Conservation (phyloP, 2,113 vertebrate genomes). For the Motacilla alba region DNA sequence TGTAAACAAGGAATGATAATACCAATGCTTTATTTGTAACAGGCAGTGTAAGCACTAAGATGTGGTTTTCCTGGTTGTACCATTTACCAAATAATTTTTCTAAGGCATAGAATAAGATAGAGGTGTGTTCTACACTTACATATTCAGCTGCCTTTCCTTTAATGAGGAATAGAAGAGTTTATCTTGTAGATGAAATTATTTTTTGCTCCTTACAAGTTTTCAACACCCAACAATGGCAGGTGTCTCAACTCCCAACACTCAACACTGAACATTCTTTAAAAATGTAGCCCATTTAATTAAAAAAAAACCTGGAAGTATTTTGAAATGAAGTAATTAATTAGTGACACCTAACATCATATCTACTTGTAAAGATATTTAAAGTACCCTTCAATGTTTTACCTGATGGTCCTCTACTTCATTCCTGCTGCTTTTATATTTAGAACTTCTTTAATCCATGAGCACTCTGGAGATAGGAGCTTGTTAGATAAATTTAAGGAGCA, state of each 20-base stretch:
- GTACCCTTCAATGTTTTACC: not conserved
- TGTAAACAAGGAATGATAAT: not conserved
- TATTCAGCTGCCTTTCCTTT: not conserved
- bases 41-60: not conserved
- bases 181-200: not conserved
- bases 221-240: not conserved
- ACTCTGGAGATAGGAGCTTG: not conserved
- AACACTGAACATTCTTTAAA: not conserved
- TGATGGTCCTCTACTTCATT: not conserved
- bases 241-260: not conserved
- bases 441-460: not conserved
- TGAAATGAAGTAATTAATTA: not conserved
- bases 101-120: not conserved
- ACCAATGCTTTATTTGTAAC: not conserved
- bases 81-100: not conserved
- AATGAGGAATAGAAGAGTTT: not conserved
- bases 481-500: not conserved
- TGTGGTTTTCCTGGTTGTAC: not conserved
- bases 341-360: rapidly evolving
- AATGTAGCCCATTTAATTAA: not conserved
- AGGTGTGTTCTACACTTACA: not conserved
- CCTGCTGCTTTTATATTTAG: not conserved
- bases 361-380: not conserved
- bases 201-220: not conserved
- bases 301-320: not conserved